Evolutionary conservation across 37 sponge, comb jelly and placozoan species (phyloP), one percentile per base, ranked within the genome.

Genomic region (Eunapius fragilis): DNA sequence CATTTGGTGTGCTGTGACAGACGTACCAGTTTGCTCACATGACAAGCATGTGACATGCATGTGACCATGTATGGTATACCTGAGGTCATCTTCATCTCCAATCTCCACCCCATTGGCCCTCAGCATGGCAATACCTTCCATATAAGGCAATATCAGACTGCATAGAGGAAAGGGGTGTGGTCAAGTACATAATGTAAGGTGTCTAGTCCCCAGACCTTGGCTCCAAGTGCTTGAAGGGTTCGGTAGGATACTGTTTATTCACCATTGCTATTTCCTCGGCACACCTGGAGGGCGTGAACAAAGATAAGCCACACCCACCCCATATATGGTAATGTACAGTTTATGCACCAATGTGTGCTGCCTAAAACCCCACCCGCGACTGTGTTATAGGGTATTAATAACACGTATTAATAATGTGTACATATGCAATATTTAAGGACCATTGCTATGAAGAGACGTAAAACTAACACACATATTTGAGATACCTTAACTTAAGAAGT

Each of bases 21-120:
- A 81, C 25, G 68, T 36, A 67, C 24, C n/a, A n/a, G 27, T 25
- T 12, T 17, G 9, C 30, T 30, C 13, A 31, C 37, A 74, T 25
- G 19, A 32, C n/a, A 24, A 4, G 28, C 11, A 28, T 6, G 71
- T 30, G 12, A 71, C n/a, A 25, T 78, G n/a, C n/a, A n/a, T n/a
- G n/a, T n/a, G n/a, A n/a, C n/a, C n/a, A 69, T 45, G 24, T 17
- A 1, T 70, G 13, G 32, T 24, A 9, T 68, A 98, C 98, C 96
- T 98, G 48, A 98, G 89, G 80, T 99, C 99, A 36, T 99, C 99
- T 80, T 95, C 96, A 74, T 99, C 99, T 34, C 96, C 97, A 27
- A 99, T 97, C 22, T 94, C 95, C 22, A 95, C 85, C 7, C 99
- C 99, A 80, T 89, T 89, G 33, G 93, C 99, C 74, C 97, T 69